Evolutionary conservation across 2,888 invertebrate species (phyloP).

Genomic region (Chamaedrilus cognettii): DNA sequence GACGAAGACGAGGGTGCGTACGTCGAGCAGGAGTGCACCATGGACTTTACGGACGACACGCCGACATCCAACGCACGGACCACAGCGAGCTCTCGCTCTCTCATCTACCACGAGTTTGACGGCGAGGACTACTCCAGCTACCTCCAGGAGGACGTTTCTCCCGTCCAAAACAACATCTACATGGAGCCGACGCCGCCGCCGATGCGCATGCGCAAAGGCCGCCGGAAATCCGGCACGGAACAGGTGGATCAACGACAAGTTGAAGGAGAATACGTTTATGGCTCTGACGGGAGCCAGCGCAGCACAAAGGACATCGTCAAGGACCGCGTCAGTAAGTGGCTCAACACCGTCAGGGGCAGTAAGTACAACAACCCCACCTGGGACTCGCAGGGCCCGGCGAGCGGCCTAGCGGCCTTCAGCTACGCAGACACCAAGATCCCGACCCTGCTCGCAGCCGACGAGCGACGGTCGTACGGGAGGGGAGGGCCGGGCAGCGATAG

Average conservation of each 20-base stretch:
- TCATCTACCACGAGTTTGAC: background rate
- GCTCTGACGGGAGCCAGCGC: slow-evolving; percentile 1
- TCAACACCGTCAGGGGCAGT: background rate
- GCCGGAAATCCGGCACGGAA: background rate
- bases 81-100: too few relatives aligned
- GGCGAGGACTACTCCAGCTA: background rate
- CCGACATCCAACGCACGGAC: background rate
- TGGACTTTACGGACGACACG: background rate
- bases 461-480: background rate
- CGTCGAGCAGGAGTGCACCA: background rate
- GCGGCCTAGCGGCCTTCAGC: background rate
- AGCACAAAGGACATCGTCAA: background rate
- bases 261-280: too few relatives aligned
- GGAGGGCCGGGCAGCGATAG: background rate
- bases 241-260: too few relatives aligned
- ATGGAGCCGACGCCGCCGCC: background rate
- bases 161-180: background rate
- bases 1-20: background rate
- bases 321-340: slow-evolving; percentile 6
- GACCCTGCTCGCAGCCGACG: background rate
- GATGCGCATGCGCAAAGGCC: too few relatives aligned
- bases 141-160: background rate
- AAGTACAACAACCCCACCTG: background rate
- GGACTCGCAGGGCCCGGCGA: background rate
- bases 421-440: slow-evolving; percentile 7